Evolutionary conservation across 2,113 vertebrate genomes (phyloP).

Genomic region (Erpornis zantholeuca): DNA sequence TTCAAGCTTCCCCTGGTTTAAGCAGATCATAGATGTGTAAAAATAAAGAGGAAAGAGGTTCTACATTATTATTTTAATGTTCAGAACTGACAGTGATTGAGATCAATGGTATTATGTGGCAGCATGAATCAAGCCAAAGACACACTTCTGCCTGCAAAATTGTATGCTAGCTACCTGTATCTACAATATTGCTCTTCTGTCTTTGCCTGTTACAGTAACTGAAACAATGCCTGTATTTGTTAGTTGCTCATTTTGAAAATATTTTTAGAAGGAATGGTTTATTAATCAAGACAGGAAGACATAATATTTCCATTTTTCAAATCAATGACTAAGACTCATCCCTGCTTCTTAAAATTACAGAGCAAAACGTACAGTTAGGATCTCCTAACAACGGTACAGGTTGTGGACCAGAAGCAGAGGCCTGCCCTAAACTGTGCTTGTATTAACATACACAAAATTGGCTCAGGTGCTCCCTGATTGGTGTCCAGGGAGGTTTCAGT

Average conservation of each 20-base stretch:
- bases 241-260: background rate
- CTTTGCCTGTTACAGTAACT: background rate
- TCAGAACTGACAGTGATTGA: conserved; percentile 51
- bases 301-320: background rate
- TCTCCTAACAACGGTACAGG: rapidly evolving
- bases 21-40: background rate
- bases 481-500: background rate
- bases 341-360: background rate
- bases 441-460: background rate
- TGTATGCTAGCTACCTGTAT: background rate
- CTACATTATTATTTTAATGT: conserved; percentile 30
- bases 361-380: background rate
- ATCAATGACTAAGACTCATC: background rate
- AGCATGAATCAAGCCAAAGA: conserved; percentile 35
- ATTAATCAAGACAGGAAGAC: conserved; percentile 15
- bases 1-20: conserved; percentile 9
- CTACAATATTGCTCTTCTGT: background rate
- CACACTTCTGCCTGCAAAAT: background rate
- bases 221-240: conserved; percentile 7
- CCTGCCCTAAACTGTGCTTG: background rate
- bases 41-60: background rate
- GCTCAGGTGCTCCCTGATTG: background rate
- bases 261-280: background rate
- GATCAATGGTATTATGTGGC: conserved; percentile 29
- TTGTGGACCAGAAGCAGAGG: background rate